phyloP scores from a whole-genome alignment of 2,888 invertebrate genomes.

The Phalera bucephala region DNA sequence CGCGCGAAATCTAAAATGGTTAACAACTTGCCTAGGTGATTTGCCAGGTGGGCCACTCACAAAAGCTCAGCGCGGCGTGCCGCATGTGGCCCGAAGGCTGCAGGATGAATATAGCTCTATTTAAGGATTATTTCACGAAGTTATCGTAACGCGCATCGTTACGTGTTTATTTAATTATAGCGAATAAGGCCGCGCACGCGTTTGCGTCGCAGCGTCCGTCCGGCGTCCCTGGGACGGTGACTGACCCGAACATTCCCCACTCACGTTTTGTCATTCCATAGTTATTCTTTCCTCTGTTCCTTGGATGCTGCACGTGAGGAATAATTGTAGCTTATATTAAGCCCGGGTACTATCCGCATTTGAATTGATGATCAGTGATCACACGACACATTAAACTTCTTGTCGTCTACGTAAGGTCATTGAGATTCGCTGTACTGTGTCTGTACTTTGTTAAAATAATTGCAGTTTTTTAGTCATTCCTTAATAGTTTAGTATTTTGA shows the following conservation, averaged over 20 bases:
- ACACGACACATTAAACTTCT: slow-evolving; percentile 9
- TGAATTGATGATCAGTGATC: slow-evolving; percentile 29
- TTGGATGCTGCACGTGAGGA: slow-evolving; percentile 41
- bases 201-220: slow-evolving; percentile 5
- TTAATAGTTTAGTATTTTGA: no score
- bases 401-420: slow-evolving; percentile 13
- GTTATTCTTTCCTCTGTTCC: slow-evolving; percentile 1
- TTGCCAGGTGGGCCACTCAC: no score
- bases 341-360: slow-evolving; percentile 20
- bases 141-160: no score
- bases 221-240: slow-evolving; percentile 35
- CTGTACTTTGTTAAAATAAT: neutral
- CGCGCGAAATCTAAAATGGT: no score
- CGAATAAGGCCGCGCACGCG: no score
- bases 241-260: slow-evolving; percentile 40
- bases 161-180: no score
- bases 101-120: no score
- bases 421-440: neutral
- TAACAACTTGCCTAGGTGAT: no score
- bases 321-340: slow-evolving; percentile 38
- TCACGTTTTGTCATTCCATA: slow-evolving; percentile 39
- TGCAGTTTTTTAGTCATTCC: neutral
- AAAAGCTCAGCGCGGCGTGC: no score
- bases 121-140: no score
- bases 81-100: no score